phyloP scores from a whole-genome alignment of 92 coral and sea anemone species.

The Actinostola sp. region DNA sequence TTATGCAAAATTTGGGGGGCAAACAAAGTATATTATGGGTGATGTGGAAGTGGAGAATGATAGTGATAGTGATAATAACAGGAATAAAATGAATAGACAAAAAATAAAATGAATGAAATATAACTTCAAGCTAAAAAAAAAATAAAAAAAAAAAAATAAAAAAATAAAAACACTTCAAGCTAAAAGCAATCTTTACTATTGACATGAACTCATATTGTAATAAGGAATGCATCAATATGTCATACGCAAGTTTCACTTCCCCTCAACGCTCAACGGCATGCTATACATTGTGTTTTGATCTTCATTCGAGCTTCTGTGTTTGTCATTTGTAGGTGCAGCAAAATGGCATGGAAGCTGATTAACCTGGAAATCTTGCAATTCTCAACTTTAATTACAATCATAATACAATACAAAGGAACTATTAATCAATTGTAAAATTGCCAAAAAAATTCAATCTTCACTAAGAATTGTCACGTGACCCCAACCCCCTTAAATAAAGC shows the following conservation, averaged over 20 bases:
- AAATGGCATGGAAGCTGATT: conserved; percentile 43
- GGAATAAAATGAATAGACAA: too few relatives aligned
- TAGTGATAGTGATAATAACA: too few relatives aligned
- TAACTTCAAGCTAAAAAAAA: too few relatives aligned
- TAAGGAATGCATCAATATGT: not conserved
- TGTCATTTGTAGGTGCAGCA: conserved; percentile 43
- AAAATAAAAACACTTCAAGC: too few relatives aligned
- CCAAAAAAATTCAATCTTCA: too few relatives aligned
- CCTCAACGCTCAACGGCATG: conserved; percentile 34
- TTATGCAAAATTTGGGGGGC: too few relatives aligned
- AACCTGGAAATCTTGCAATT: conserved; percentile 17
- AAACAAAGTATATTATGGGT: too few relatives aligned
- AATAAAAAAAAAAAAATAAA: too few relatives aligned
- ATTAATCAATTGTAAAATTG: not conserved
- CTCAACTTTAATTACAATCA: not conserved
- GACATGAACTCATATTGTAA: not conserved
- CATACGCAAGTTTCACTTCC: not conserved
- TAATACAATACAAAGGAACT: not conserved
- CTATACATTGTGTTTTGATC: conserved; percentile 31
- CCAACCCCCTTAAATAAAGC: too few relatives aligned
- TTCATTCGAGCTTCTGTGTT: conserved; percentile 37
- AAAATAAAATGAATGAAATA: too few relatives aligned
- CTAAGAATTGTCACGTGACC: too few relatives aligned
- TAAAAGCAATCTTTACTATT: not conserved
- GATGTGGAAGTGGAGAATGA: too few relatives aligned